Evolutionary conservation across 2,113 vertebrate genomes (phyloP), one percentile per base, ranked within the genome.

Genomic region (Marmota flaviventris): DNA sequence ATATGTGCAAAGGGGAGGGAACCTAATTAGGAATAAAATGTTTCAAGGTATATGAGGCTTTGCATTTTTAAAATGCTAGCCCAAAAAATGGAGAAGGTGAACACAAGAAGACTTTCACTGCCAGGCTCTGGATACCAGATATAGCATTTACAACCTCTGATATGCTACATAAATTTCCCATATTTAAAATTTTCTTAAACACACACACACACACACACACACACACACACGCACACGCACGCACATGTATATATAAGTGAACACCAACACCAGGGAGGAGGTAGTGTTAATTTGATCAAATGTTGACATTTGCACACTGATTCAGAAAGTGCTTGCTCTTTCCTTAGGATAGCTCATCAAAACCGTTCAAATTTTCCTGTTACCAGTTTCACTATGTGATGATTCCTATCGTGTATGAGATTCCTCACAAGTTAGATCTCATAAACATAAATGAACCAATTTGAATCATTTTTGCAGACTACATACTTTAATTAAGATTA

Each of bases 401-500:
- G 63, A 88, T 90, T 97, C 78, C 94, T 0, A 12, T 56, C 48
- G 96, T n/a, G 39, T 45, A 88, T 85, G 94, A 92, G 70, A 95
- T 96, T 72, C 27, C 85, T 93, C 77, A 95, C 92, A 93, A 93
- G 73, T 93, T 79, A 93, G 93, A 94, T 90, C 95, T 89, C 86
- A 97, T n/a, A 97, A 86, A 96, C 90, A 98, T 96, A 98, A 42
- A 98, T 96, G 98, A 97, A 98, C 95, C 97, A 98, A 98, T 97
- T 98, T 98, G 96, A 98, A 98, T 97, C 96, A 98, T 98, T 98
- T 99, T 98, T 98, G 97, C 96, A 98, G 98, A 99, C 97, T 97
- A 96, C 82, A 79, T 90, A 79, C 98, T 98, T 98, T 98, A 98
- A 98, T 98, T 98, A 98, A 98, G 98, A 98, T 98, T 98, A 98